Evolutionary conservation across 2,797 vertebrate genomes (phyloP).

Genomic region (Siniperca scherzeri): DNA sequence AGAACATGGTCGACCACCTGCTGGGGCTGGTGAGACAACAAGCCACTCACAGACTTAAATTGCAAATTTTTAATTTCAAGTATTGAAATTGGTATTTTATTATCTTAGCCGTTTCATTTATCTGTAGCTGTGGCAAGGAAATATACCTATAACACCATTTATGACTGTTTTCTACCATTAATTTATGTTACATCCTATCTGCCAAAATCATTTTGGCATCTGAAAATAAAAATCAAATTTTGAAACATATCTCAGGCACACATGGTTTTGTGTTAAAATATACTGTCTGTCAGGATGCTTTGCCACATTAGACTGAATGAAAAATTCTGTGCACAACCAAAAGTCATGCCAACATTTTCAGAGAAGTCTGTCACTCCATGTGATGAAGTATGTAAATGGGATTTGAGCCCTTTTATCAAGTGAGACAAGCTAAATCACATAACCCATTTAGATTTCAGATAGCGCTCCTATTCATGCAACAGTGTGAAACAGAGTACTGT

Average conservation of each 20-base stretch:
- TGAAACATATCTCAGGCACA: conserved; percentile 9
- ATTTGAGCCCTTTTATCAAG: conserved; percentile 44
- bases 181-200: not conserved
- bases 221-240: not conserved
- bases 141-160: not conserved
- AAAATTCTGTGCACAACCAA: conserved; percentile 14
- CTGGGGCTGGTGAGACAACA: conserved; percentile 79
- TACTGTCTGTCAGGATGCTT: conserved; percentile 20
- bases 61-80: not conserved
- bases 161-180: not conserved
- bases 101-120: not conserved
- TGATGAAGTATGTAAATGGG: conserved; percentile 35
- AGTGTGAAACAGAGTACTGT: conserved; percentile 26
- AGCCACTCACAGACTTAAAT: conserved; percentile 24
- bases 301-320: conserved; percentile 6
- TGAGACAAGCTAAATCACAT: conserved; percentile 41
- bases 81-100: not conserved
- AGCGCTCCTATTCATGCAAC: conserved; percentile 30
- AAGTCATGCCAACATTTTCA: conserved; percentile 34
- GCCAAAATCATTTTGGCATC: conserved; percentile 11
- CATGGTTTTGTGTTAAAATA: conserved; percentile 18
- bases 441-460: conserved; percentile 44
- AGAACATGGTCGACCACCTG: conserved; percentile 71
- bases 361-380: conserved; percentile 34
- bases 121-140: not conserved